Percentiles rank a stretch among this genome's conserved stretches.
Conservation (phyloP, 2,797 vertebrate genomes). For the Lacerta agilis region DNA sequence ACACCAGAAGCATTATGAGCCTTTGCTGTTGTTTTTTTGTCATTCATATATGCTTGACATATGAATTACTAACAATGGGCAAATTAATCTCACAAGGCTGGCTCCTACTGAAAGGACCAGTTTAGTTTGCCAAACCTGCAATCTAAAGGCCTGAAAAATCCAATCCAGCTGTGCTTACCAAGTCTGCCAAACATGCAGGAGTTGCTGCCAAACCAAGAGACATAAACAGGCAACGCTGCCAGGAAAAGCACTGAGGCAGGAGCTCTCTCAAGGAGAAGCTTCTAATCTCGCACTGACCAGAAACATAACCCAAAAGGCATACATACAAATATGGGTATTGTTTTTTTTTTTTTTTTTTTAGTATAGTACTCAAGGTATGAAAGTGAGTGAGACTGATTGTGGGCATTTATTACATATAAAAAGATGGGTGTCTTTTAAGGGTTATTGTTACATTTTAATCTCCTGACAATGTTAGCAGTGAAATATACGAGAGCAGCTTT, state of each 20-base stretch:
- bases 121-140: slow-evolving; percentile 63
- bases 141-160: slow-evolving; percentile 66
- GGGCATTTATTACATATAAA: slow-evolving; percentile 8
- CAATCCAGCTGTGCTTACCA: slow-evolving; percentile 70
- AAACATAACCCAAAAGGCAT: slow-evolving; percentile 56
- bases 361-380: slow-evolving; percentile 45
- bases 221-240: slow-evolving; percentile 71
- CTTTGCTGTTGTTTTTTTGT: not conserved
- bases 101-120: slow-evolving; percentile 63
- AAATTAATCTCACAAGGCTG: slow-evolving; percentile 25
- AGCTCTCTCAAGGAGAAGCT: slow-evolving; percentile 64
- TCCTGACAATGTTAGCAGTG: slow-evolving; percentile 31
- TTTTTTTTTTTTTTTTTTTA: not conserved
- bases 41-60: not conserved
- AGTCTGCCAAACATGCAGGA: slow-evolving; percentile 73
- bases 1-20: not conserved
- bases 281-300: slow-evolving; percentile 56
- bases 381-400: slow-evolving; percentile 42
- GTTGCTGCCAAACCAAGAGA: slow-evolving; percentile 71
- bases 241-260: slow-evolving; percentile 69
- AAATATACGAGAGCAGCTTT: not conserved
- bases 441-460: not conserved
- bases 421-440: not conserved
- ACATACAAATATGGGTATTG: slow-evolving; percentile 37
- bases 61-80: not conserved